These are phyloP conservation scores for Lytechinus pictus DNA, from an alignment of 35 echinoderm and acorn worm genomes.

Conservation along the genomic window DNA sequence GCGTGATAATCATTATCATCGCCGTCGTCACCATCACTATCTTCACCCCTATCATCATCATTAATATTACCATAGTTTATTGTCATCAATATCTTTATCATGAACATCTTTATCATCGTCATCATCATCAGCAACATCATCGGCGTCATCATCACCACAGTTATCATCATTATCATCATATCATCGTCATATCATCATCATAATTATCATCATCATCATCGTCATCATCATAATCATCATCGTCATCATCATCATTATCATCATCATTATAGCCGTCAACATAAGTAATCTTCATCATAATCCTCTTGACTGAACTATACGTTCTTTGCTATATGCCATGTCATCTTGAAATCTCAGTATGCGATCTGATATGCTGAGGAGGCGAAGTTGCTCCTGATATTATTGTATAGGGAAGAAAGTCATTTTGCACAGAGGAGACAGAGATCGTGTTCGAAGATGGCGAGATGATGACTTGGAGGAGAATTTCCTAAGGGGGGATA, in stretches of 20 bases:
- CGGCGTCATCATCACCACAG: no score
- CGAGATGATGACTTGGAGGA: background rate
- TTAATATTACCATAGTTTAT: background rate
- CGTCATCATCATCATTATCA: background rate
- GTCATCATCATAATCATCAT: no score
- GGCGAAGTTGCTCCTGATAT: background rate
- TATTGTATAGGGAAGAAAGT: background rate
- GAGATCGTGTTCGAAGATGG: background rate
- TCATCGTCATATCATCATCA: background rate
- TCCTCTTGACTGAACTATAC: background rate
- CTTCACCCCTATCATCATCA: background rate
- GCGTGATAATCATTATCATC: background rate
- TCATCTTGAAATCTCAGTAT: background rate
- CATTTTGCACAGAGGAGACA: background rate
- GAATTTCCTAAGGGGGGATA: background rate
- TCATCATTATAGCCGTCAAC: background rate
- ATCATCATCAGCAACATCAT: background rate
- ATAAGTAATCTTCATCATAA: background rate
- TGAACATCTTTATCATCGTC: no score
- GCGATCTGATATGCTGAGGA: background rate
- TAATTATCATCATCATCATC: background rate
- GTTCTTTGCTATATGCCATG: no score
- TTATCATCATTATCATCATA: background rate
- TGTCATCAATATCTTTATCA: background rate
- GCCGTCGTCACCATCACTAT: background rate